phyloP scores from a whole-genome alignment of 2,113 vertebrate genomes.

The Benitochromis conjunctus region DNA sequence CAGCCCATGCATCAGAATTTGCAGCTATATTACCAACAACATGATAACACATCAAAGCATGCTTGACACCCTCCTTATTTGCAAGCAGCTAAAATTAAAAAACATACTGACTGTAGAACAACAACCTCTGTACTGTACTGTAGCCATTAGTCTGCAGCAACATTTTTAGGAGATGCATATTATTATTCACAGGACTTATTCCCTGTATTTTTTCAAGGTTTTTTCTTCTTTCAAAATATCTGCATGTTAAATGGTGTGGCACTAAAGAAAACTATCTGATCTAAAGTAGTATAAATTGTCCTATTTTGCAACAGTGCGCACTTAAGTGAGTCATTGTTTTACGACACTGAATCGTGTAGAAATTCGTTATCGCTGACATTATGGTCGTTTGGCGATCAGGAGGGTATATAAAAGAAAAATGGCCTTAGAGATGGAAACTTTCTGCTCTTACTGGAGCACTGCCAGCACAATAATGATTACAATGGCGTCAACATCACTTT shows the following conservation, averaged over 20 bases:
- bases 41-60: background rate
- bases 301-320: background rate
- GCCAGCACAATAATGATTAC: background rate
- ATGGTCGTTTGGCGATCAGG: background rate
- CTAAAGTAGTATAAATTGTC: background rate
- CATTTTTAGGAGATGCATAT: background rate
- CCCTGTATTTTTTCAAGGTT: fast-evolving
- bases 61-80: background rate
- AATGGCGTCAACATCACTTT: background rate
- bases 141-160: background rate
- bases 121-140: background rate
- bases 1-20: background rate
- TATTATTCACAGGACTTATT: background rate
- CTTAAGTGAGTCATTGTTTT: background rate
- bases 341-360: background rate
- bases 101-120: background rate
- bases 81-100: background rate
- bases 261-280: background rate
- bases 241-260: background rate
- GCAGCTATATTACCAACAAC: background rate
- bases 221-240: background rate
- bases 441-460: background rate
- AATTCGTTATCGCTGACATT: background rate
- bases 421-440: background rate
- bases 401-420: background rate